phyloP scores from a whole-genome alignment of 2,888 invertebrate species.

The Chymomyza caudatula region DNA sequence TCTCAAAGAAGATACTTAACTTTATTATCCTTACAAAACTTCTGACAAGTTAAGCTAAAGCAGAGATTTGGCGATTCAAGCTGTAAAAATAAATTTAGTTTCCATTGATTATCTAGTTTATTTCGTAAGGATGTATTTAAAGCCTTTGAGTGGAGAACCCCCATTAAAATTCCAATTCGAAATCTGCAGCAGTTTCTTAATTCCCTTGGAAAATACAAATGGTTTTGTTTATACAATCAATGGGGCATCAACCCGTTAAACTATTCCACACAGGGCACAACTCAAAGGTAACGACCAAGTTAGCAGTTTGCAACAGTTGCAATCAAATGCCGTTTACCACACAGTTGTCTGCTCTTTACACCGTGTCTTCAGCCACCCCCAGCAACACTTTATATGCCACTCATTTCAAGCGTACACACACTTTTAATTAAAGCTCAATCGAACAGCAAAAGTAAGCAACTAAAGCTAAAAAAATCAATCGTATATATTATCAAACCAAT shows the following conservation, averaged over 20 bases:
- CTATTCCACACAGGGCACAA: background rate
- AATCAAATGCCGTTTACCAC: too few relatives aligned
- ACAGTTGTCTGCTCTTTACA: background rate
- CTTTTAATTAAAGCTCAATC: slow-evolving; percentile 36
- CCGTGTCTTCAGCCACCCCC: background rate
- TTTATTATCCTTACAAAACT: too few relatives aligned
- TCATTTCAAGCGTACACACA: background rate
- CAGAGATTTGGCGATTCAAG: too few relatives aligned
- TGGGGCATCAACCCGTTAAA: background rate
- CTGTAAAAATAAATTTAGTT: too few relatives aligned
- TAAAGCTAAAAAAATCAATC: slow-evolving; percentile 49
- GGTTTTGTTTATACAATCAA: background rate
- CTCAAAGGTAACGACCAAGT: background rate
- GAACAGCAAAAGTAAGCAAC: background rate
- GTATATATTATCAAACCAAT: slow-evolving; percentile 67
- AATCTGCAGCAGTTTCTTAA: background rate
- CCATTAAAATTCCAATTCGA: background rate
- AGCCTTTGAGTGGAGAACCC: background rate
- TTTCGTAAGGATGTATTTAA: too few relatives aligned
- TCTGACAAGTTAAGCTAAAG: too few relatives aligned
- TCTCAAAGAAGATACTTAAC: too few relatives aligned
- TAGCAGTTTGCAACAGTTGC: background rate
- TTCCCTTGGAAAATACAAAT: background rate
- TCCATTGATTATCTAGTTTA: too few relatives aligned
- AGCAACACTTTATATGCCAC: background rate